Base-by-base conservation (phyloP, 1,140 invertebrate species). In the Papilio polytes region DNA sequence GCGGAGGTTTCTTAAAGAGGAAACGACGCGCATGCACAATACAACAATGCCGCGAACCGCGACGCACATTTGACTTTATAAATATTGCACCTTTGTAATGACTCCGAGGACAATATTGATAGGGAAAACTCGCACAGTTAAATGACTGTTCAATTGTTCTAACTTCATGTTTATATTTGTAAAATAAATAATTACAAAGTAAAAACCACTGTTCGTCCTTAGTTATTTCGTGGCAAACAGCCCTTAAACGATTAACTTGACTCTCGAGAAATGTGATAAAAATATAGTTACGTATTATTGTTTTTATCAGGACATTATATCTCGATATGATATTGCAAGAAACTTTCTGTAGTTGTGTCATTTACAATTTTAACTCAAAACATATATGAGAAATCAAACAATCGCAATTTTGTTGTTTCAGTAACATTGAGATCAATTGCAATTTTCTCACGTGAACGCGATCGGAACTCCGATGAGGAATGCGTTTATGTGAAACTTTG, bases 31-130 rank as follows among this genome's bases (percentile, higher is more conserved):
- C 78, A 85, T 84, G 82, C 82, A 93, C 92, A 93, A 93, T 93
- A 92, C 89, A 93, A 93, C 92, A 93, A 93, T 94, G 87, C 88
- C 85, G 82, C 82, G 85, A 89, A 87, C 87, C 85, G 81, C 83
- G 85, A 89, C 88, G 80, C 81, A 85, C 90, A 92, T 91, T 91
- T 90, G 88, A 90, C 90, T 93, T 92, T 93, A 93, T 91, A 92
- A 93, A 93, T 92, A 93, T 90, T 91, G 89, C 89, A 87, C 81
- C 84, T 78, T 85, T 84, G 85, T 85, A 86, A 88, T 87, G 85
- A 41, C 84, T 83, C 74, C 41, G 53, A 56, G 63, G 63, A 81
- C 70, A 80, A 80, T 85, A 83, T 79, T 72, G 80, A 74, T 78
- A 77, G 77, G 80, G 85, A 83, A 66, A 70, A 70, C 13, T 13